phyloP scores from a whole-genome alignment of 2,888 invertebrate genomes.

The Candidula unifasciata region DNA sequence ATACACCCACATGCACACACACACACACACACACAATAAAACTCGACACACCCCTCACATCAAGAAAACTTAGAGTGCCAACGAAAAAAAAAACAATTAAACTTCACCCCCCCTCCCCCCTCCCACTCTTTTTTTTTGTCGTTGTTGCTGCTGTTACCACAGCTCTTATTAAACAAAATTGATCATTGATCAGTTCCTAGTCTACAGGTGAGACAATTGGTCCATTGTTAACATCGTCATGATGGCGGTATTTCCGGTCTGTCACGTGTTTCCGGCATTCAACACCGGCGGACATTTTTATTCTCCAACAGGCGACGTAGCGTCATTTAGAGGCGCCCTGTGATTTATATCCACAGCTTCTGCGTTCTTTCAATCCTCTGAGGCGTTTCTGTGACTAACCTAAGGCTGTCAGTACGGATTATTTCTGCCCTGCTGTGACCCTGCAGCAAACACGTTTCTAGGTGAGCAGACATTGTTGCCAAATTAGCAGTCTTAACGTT shows the following conservation, averaged over 20 bases:
- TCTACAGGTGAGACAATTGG: neutral
- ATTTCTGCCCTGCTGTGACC: neutral
- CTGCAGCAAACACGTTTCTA: neutral
- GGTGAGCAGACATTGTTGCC: neutral
- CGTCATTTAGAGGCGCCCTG: conserved; percentile 20
- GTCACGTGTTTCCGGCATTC: conserved; percentile 36
- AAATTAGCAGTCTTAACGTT: neutral
- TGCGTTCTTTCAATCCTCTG: neutral
- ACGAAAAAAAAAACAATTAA: too few relatives aligned
- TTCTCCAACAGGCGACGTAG: conserved; percentile 11
- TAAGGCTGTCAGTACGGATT: neutral
- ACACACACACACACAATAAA: too few relatives aligned
- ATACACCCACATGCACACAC: too few relatives aligned
- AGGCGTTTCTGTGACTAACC: neutral
- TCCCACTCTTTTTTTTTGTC: too few relatives aligned
- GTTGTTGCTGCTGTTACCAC: neutral
- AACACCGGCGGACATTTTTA: conserved; percentile 34
- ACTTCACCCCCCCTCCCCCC: too few relatives aligned
- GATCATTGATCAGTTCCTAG: neutral
- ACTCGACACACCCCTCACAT: too few relatives aligned
- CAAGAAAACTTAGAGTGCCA: too few relatives aligned
- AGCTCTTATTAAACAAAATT: neutral
- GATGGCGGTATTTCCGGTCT: conserved; percentile 34
- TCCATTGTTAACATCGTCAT: neutral
- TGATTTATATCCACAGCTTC: conserved; percentile 18